Base-by-base conservation (phyloP, 2,113 vertebrate genomes). In the Aix galericulata region DNA sequence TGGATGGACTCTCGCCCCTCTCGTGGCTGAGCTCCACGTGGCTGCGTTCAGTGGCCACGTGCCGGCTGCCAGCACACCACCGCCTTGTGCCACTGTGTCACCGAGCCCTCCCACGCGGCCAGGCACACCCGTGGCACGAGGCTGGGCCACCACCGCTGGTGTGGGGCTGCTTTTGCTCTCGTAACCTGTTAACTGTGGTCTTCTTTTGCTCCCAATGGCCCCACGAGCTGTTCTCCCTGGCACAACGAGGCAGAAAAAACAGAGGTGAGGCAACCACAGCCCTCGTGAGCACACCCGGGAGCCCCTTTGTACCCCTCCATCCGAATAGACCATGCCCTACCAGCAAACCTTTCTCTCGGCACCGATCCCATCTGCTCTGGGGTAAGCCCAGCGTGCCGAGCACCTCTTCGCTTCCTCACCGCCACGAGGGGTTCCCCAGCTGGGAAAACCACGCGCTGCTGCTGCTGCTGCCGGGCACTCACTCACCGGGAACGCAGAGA, bases 261-360 rank as follows among this genome's bases (percentile, higher is more conserved):
- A 0, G 16, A 82, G 32, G 17, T 10, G 18, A 76, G 14, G n/a
- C 0, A 3, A 81, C 15, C 2, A 3, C 40, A 40, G 32, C 38
- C 40, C 20, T 89, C 32, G 64, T 0, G 3, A 58, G 32, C 16
- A 15, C 4, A 21, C 22, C 10, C 20, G 26, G 23, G 13, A 86
- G 13, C 44, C 52, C 11, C 40, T 69, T 8, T 4, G n/a, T 72
- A 38, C 22, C 23, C 20, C 26, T 72, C 36, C 46, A 84, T 14
- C 17, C 64, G n/a, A 85, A 22, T 14, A n/a, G 34, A 34, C 52
- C 9, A 56, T 58, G 12, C 73, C 44, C 59, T 59, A 74, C 44
- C 48, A 77, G 75, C 31, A 91, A 73, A 42, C 12, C 34, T 64
- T 76, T 85, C 53, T 75, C 11, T 77, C 68, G 40, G 21, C 44